Evolutionary conservation across 1,140 invertebrate genomes (phyloP).

Genomic region (Drosophila fuyamai): DNA sequence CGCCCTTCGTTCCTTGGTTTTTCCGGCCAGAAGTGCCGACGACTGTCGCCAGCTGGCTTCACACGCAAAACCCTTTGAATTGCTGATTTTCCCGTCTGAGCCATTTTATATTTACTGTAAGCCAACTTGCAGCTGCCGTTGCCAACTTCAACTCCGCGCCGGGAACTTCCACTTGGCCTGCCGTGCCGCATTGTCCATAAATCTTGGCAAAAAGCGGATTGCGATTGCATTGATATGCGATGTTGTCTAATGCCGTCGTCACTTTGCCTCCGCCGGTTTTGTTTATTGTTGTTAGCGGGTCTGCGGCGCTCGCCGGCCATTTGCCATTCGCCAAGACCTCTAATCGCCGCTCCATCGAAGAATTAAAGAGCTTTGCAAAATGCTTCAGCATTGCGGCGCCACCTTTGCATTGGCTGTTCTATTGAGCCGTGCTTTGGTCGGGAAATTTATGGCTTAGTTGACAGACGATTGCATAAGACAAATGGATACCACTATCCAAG

Average conservation of each 20-base stretch:
- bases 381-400: conserved; percentile 46
- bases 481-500: neutral
- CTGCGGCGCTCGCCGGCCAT: conserved; percentile 50
- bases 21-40: conserved; percentile 25
- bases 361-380: conserved; percentile 51
- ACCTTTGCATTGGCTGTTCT: conserved; percentile 28
- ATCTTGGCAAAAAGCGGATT: conserved; percentile 77
- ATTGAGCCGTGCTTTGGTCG: conserved; percentile 15
- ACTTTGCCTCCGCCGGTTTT: conserved; percentile 16
- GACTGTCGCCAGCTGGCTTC: conserved; percentile 61
- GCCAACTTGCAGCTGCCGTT: conserved; percentile 38
- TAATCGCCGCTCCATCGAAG: conserved; percentile 48
- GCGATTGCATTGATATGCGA: conserved; percentile 72
- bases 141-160: conserved; percentile 15
- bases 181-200: conserved; percentile 66
- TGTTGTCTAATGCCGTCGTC: conserved; percentile 62
- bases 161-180: conserved; percentile 28
- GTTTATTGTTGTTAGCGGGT: conserved; percentile 70
- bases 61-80: conserved; percentile 76
- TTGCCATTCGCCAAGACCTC: conserved; percentile 19
- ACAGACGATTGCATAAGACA: conserved; percentile 1
- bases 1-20: conserved; percentile 2
- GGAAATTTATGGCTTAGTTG: conserved; percentile 40
- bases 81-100: conserved; percentile 62
- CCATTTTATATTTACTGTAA: conserved; percentile 56